phyloP scores from a whole-genome alignment of 2,113 vertebrate species.

The Megaptera novaeangliae region DNA sequence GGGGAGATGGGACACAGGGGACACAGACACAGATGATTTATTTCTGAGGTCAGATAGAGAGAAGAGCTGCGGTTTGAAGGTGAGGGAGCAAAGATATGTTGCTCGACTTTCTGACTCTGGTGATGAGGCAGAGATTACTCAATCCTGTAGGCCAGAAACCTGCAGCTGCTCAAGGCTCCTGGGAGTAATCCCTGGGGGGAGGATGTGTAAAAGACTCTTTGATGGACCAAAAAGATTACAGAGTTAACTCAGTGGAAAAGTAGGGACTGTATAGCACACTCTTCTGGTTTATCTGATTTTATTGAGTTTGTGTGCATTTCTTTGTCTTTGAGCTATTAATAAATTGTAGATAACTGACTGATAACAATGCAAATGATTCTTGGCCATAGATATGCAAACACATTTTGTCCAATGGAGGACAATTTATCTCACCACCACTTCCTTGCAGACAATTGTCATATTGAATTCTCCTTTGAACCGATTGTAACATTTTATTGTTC shows the following conservation, averaged over 20 bases:
- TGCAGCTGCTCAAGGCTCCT: not conserved
- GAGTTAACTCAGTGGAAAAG: not conserved
- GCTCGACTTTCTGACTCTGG: not conserved
- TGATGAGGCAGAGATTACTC: not conserved
- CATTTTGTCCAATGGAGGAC: not conserved
- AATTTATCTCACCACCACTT: not conserved
- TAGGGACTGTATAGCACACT: too few species aligned
- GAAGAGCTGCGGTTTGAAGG: not conserved
- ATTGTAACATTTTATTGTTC: not conserved
- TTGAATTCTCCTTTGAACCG: not conserved
- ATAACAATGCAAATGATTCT: not conserved
- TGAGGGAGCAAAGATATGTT: accelerated
- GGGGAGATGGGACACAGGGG: not conserved
- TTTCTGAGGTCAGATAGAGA: not conserved
- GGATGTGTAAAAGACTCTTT: not conserved
- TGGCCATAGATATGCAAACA: not conserved
- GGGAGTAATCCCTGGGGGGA: not conserved
- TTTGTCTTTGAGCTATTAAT: not conserved
- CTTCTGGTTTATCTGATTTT: not conserved
- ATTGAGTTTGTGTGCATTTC: not conserved
- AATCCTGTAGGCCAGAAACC: too few species aligned
- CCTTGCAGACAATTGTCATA: not conserved
- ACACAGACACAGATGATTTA: not conserved
- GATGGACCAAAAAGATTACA: not conserved
- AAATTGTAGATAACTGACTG: not conserved